Evolutionary conservation across 2,888 invertebrate genomes (phyloP).

Genomic region (Apotomis betuletana): DNA sequence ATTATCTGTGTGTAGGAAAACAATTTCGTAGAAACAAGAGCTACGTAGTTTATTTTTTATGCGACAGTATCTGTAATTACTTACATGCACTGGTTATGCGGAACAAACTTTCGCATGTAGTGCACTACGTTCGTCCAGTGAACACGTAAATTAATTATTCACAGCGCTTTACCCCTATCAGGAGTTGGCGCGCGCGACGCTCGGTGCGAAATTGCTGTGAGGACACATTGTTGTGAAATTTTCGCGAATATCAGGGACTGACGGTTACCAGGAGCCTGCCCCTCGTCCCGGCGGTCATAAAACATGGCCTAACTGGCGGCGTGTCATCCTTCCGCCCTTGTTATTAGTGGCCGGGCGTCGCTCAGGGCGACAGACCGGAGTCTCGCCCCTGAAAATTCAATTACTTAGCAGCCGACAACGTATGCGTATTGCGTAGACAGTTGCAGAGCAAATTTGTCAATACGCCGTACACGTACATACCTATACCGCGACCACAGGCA

Average conservation of each 20-base stretch:
- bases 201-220: slow-evolving; percentile 26
- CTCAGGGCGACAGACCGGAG: slow-evolving; percentile 56
- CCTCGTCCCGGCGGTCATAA: slow-evolving; percentile 45
- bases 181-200: slow-evolving; percentile 23
- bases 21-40: background rate
- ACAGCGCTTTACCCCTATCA: slow-evolving; percentile 31
- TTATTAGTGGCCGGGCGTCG: slow-evolving; percentile 49
- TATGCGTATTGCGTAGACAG: slow-evolving; percentile 62
- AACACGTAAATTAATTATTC: slow-evolving; percentile 43
- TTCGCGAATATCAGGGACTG: slow-evolving; percentile 37
- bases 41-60: slow-evolving; percentile 8
- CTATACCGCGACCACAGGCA: slow-evolving; percentile 27
- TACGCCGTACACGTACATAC: slow-evolving; percentile 56
- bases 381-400: slow-evolving; percentile 72
- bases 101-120: slow-evolving; percentile 24
- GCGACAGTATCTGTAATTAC: slow-evolving; percentile 31
- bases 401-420: slow-evolving; percentile 66
- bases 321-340: slow-evolving; percentile 47
- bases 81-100: slow-evolving; percentile 20
- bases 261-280: slow-evolving; percentile 19
- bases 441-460: slow-evolving; percentile 59
- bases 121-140: slow-evolving; percentile 28
- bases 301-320: slow-evolving; percentile 46
- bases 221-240: slow-evolving; percentile 35
- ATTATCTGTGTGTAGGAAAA: background rate